Evolutionary conservation across 2,797 vertebrate species (phyloP).

Genomic region (Xiphophorus birchmanni): DNA sequence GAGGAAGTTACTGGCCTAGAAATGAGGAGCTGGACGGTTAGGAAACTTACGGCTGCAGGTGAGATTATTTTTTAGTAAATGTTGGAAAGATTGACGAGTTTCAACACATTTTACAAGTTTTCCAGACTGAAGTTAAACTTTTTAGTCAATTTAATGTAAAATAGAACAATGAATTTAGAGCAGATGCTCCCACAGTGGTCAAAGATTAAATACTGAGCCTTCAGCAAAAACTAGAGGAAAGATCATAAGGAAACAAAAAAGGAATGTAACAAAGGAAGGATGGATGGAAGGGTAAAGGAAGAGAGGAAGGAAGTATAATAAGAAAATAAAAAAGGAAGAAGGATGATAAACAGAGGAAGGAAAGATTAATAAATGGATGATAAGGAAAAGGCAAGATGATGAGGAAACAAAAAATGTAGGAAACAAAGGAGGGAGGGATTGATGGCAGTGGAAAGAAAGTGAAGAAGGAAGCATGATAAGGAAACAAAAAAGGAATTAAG

Average conservation of each 20-base stretch:
- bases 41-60: background rate
- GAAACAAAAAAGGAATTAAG: background rate
- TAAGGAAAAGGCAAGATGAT: background rate
- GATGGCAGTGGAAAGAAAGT: background rate
- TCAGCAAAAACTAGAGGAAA: background rate
- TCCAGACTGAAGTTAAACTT: background rate
- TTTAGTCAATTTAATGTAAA: background rate
- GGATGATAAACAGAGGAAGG: background rate
- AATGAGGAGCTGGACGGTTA: background rate
- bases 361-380: background rate
- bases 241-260: no score
- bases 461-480: background rate
- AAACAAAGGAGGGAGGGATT: background rate
- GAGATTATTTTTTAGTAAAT: background rate
- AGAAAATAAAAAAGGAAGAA: background rate
- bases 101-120: background rate
- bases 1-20: conserved; percentile 93
- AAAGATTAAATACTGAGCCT: background rate
- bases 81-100: background rate
- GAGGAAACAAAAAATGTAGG: background rate
- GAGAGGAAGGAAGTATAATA: background rate
- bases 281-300: background rate
- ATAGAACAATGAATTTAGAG: background rate
- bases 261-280: background rate
- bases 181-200: background rate